phyloP scores from a whole-genome alignment of 2,888 invertebrate species.

The Hedya salicella region DNA sequence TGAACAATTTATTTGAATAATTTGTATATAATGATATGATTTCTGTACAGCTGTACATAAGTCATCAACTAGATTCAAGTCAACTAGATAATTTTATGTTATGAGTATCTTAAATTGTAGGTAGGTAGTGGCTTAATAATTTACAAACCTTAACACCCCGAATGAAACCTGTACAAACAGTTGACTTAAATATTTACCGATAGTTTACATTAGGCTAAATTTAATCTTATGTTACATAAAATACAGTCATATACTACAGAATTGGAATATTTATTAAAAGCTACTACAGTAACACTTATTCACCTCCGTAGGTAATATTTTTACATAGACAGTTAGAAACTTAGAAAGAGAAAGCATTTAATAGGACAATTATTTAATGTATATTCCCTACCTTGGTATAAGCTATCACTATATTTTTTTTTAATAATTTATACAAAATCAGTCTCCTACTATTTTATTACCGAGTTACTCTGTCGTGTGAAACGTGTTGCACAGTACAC shows the following conservation, averaged over 20 bases:
- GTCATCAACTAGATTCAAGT: slow-evolving; percentile 82
- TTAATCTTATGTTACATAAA: slow-evolving; percentile 73
- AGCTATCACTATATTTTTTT: slow-evolving; percentile 74
- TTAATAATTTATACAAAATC: slow-evolving; percentile 78
- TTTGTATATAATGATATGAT: slow-evolving; percentile 84
- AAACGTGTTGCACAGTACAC: slow-evolving; percentile 56
- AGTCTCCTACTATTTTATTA: slow-evolving; percentile 84
- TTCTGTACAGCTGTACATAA: slow-evolving; percentile 83
- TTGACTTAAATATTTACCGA: slow-evolving; percentile 65
- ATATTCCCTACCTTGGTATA: slow-evolving; percentile 72
- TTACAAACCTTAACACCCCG: slow-evolving; percentile 76
- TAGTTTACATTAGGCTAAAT: slow-evolving; percentile 53
- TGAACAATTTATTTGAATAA: slow-evolving; percentile 84
- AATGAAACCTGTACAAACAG: slow-evolving; percentile 78
- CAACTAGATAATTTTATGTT: slow-evolving; percentile 81
- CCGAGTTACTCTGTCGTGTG: slow-evolving; percentile 66
- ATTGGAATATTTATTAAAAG: slow-evolving; percentile 68
- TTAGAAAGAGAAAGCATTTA: slow-evolving; percentile 57
- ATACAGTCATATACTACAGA: slow-evolving; percentile 75
- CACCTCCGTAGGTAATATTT: slow-evolving; percentile 59
- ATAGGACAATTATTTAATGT: slow-evolving; percentile 58
- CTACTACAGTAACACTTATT: slow-evolving; percentile 46
- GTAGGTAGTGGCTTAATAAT: slow-evolving; percentile 80
- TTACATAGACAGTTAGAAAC: slow-evolving; percentile 58
- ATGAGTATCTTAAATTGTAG: slow-evolving; percentile 79